Base-by-base conservation (phyloP, 2,797 vertebrate species). In the Hyperoplus immaculatus region DNA sequence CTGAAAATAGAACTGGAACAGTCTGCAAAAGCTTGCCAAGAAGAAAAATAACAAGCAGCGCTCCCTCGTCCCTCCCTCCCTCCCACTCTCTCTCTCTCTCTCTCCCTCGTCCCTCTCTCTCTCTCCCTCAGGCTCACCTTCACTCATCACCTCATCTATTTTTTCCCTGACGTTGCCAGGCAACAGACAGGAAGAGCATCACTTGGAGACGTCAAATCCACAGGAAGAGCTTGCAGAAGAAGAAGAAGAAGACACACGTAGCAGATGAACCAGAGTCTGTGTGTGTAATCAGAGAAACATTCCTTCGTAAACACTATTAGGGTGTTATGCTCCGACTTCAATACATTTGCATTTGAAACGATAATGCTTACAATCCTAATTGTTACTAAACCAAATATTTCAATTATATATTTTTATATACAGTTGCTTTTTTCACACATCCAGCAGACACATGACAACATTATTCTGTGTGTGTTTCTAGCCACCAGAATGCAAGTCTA, bases 111-210 rank as follows among this genome's bases (percentile, higher is more conserved):
- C 66, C 56, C 69, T 80, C 83, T 84, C 80, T 75, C 85, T 74
- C 78, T 81, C 86, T 90, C 89, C 88, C 85, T 84, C 73, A 11
- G 72, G 83, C 80, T 92, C 87, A 91, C 89, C 92, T 88, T 93
- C 88, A 89, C 88, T 92, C 89, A 89, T 90, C 87, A 87, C 81
- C 90, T 89, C 84, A 87, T 90, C 88, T 90, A 89, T 84, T 87
- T 88, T 87, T 87, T 83, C 82, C 72, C 83, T 14, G 53, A 73
- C 87, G 90, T 93, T 90, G 86, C 93, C 77, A 86, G 82, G 89
- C 93, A 94, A 94, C 89, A 80, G 74, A 82, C 82, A 93, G 92
- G 94, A 95, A 94, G 83, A 94, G 83, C 91, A 88, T 94, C 86
- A 89, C 78, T 87, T 60, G 78, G 79, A 83, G 86, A 88, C 45